A percentile compares a stretch with the other conserved stretches of the same genome.
Evolutionary conservation across 2,113 vertebrate genomes (phyloP).

Genomic region (Zapus hudsonius): DNA sequence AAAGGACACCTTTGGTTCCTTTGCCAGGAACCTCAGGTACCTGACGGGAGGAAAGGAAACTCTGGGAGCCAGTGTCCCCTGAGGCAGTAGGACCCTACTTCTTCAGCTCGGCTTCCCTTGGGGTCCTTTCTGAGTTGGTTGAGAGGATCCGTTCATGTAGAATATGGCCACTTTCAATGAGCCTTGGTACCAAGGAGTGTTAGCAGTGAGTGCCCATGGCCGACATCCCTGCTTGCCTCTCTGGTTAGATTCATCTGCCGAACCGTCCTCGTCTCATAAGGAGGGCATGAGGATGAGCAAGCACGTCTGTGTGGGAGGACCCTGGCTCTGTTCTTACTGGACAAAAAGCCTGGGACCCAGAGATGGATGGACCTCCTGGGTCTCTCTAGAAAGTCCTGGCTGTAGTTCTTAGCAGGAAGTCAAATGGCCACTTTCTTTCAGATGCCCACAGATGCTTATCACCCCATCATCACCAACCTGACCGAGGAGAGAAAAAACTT

Average conservation of each 20-base stretch:
- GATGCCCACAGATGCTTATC: constrained; percentile 83
- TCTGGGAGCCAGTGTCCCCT: accelerated
- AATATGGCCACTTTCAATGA: background rate
- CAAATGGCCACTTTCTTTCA: constrained; percentile 63
- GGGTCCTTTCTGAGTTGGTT: background rate
- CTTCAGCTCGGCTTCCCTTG: background rate
- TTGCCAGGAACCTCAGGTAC: background rate
- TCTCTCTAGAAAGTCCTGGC: background rate
- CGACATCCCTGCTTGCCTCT: background rate
- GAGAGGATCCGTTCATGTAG: accelerated
- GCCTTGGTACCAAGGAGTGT: accelerated
- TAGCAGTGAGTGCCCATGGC: accelerated
- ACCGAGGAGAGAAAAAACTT: constrained; percentile 63
- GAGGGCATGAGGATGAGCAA: accelerated
- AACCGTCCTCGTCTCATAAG: accelerated
- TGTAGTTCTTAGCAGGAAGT: background rate
- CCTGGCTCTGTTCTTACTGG: accelerated
- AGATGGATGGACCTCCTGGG: background rate
- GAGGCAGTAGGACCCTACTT: accelerated
- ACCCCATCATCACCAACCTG: constrained; percentile 80
- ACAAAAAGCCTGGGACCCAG: background rate
- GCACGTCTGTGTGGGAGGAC: accelerated
- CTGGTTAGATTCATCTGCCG: accelerated
- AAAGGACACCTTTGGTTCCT: too few relatives aligned
- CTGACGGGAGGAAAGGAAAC: background rate